phyloP scores from a whole-genome alignment of 2,797 vertebrate genomes.

The Ibycter americanus region DNA sequence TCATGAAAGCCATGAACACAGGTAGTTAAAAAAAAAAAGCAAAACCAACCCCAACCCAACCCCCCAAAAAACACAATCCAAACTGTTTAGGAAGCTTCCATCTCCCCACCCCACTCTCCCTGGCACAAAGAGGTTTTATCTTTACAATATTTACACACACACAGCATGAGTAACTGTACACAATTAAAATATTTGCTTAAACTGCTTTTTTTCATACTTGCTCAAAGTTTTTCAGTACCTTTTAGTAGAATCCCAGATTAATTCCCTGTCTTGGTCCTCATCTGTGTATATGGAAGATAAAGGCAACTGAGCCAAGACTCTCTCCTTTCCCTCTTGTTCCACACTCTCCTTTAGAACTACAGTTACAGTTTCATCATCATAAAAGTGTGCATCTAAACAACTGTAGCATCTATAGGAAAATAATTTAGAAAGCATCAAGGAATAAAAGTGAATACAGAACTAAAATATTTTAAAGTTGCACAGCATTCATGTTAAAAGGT shows the following conservation, averaged over 20 bases:
- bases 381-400: conserved; percentile 94
- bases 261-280: conserved; percentile 75
- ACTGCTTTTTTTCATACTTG: neutral
- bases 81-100: neutral
- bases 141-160: neutral
- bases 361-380: conserved; percentile 93
- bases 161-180: neutral
- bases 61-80: neutral
- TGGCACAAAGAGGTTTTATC: neutral
- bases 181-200: neutral
- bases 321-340: conserved; percentile 82
- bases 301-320: conserved; percentile 89
- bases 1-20: neutral
- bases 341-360: conserved; percentile 85
- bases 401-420: conserved; percentile 77
- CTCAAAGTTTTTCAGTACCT: conserved; percentile 74
- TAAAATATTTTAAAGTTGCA: neutral
- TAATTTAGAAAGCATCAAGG: neutral
- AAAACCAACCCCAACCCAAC: neutral
- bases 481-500: neutral
- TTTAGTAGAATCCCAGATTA: conserved; percentile 80
- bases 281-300: conserved; percentile 82
- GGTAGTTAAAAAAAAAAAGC: neutral
- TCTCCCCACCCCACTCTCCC: neutral
- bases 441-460: neutral